Evolutionary conservation across 2,797 vertebrate genomes (phyloP).

Genomic region (Crenuchus spilurus): DNA sequence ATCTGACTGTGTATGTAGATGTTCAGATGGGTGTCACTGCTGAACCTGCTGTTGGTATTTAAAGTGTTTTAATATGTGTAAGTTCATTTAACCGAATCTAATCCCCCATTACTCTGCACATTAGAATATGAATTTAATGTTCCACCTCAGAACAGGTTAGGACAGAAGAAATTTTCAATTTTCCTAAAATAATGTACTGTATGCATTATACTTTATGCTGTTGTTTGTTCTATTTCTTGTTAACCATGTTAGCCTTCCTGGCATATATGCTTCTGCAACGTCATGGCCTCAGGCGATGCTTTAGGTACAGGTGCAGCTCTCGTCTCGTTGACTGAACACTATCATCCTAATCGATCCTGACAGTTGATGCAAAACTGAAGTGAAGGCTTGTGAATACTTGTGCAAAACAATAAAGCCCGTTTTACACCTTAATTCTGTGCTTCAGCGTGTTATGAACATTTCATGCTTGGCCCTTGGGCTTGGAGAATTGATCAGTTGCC

Average conservation of each 20-base stretch:
- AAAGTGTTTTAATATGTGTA: neutral
- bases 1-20: too few relatives aligned
- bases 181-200: neutral
- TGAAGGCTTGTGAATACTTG: slow-evolving; percentile 17
- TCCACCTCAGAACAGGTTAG: neutral
- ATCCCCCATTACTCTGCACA: neutral
- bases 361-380: neutral
- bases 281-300: neutral
- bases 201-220: too few relatives aligned
- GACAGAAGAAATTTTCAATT: neutral
- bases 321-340: neutral
- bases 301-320: neutral
- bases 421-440: neutral
- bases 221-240: too few relatives aligned
- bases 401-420: slow-evolving; percentile 12
- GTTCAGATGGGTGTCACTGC: too few relatives aligned
- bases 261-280: neutral
- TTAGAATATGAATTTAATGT: too few relatives aligned
- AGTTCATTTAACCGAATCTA: neutral
- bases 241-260: neutral
- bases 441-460: neutral
- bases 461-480: neutral
- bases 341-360: neutral
- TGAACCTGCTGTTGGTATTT: too few relatives aligned
- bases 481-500: neutral